Evolutionary conservation across 1,140 invertebrate species (phyloP), one percentile per base, ranked within the genome.

Genomic region (Drosophila asahinai): DNA sequence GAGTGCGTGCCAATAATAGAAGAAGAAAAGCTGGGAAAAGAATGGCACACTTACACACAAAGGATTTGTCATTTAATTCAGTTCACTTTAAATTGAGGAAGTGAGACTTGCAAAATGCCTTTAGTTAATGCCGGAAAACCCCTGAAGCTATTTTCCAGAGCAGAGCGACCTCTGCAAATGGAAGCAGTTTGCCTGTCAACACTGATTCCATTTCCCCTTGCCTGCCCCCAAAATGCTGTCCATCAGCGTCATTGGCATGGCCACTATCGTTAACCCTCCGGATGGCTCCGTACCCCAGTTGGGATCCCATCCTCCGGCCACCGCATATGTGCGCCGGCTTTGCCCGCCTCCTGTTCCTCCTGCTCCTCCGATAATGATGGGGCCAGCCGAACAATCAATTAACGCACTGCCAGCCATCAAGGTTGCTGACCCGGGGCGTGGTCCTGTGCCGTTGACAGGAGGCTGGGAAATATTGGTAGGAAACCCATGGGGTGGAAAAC

Each of bases 321-420:
- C 12, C 19, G 40, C 65, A 68, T 36, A 45, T 67, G 66, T 36
- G 38, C 17, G 22, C 17, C 12, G 17, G 25, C 45, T 36, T 43
- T 19, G 57, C 64, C 25, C 62, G 48, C 62, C 71, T 73, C 48
- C 65, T 27, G 5, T 5, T 5, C 27, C 27, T 27, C 27, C 27
- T 27, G 5, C 27, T 27, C 67, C 71, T 73, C 43, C 65, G 64
- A 72, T 74, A 77, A 80, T 81, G 66, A 84, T 80, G 72, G 63
- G 62, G 33, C 45, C 59, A 60, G 70, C 62, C 63, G 72, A 86
- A 86, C 79, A 86, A 87, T 87, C 83, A 77, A 77, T 77, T 77
- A 77, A 77, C 75, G 75, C 75, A 77, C 70, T 67, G 66, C 45
- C 79, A 75, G 68, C 68, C 82, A 70, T 74, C 70, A 81, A 81